Evolutionary conservation across 2,888 invertebrate species (phyloP), one percentile per base, ranked within the genome.

Genomic region (Drosophila niveifrons): DNA sequence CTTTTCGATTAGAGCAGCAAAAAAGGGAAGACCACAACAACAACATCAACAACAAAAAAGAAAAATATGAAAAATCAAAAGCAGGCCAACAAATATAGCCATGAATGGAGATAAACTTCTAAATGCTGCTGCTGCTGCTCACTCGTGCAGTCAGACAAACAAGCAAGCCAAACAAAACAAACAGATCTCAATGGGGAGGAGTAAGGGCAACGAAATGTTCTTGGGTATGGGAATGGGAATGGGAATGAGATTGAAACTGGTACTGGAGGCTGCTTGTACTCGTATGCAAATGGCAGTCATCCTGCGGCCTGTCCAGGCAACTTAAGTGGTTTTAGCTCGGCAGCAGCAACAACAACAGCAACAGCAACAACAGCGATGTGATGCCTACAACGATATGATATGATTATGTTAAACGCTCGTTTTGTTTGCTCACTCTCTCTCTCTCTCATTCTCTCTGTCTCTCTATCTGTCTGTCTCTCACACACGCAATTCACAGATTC

Each of bases 391-490:
- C 76, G 89, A 85, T 85, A 90, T 85, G 86, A 87, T 87, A 87
- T 87, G 86, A 87, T 90, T 87, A 87, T 89, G 90, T 86, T 89
- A 89, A 86, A 86, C 87, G 90, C 82, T 84, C 88, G 88, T 90
- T 84, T 86, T 90, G 84, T 90, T 85, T 89, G 74, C 85, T 67
- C 73, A 56, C 75, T 68, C 67, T 53, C 68, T 53, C 44, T 13
- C 13, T 61, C 75, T 68, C 69, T 53, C 68, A 51, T 17, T 13
- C 13, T 61, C 75, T 68, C 69, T 53, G 66, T 48, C 44, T 18
- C 11, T 23, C 6, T 23, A 1, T 23, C 23, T 23, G 23, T 6
- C 23, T 23, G 23, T 61, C 75, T 68, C 69, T 53, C 15, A n/a
- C 70, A 62, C 52, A 62, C 39, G 36, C 17, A 56, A 8, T 43